Base-by-base conservation (phyloP, 1,140 invertebrate species). In the Drosophila neocordata region DNA sequence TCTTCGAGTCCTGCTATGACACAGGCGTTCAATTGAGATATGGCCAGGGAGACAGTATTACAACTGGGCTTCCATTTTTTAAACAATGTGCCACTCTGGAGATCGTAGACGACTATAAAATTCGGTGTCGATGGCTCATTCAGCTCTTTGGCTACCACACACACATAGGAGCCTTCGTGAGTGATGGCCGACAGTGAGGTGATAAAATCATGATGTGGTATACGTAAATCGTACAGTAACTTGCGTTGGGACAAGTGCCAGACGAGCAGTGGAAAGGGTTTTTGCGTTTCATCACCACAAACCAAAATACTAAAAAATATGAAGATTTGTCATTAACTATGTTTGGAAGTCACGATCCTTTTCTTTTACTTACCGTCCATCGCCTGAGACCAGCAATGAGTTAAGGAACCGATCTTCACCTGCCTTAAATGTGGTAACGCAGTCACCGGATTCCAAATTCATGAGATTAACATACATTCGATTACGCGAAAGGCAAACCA, bases 391-490 rank as follows among this genome's bases (percentile, higher is more conserved):
- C 20, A 97, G 93, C 57, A 98, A 92, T 9, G 96, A 97, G 92
- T 98, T 97, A 0, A 98, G 93, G 91, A 97, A 98, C 64, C 97
- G 93, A 92, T 97, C 96, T 91, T 97, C 96, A 1, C 96, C 96
- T 7, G 96, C 96, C 92, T 97, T 97, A 89, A 97, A 97, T 1
- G 96, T 97, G 2, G 96, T 96, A 12, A 97, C 96, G 88, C 96
- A 96, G 80, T 97, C 96, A 60, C 96, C 94, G 92, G 89, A 79
- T 69, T 95, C 94, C 34, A 97, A 92, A 91, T 97, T 97, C 94
- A 97, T 96, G 63, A 98, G 93, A 92, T 97, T 97, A 41, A 97
- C 96, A 90, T 97, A 97, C 96, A 98, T 97, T 69, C 97, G 91
- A 92, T 97, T 97, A 41, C 97, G 93, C 1, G 96, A 96, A 12